A percentile compares a stretch with the other conserved stretches of the same genome.
Evolutionary conservation across 1,140 invertebrate genomes (phyloP).

Genomic region (Rhopalosiphum maidis): DNA sequence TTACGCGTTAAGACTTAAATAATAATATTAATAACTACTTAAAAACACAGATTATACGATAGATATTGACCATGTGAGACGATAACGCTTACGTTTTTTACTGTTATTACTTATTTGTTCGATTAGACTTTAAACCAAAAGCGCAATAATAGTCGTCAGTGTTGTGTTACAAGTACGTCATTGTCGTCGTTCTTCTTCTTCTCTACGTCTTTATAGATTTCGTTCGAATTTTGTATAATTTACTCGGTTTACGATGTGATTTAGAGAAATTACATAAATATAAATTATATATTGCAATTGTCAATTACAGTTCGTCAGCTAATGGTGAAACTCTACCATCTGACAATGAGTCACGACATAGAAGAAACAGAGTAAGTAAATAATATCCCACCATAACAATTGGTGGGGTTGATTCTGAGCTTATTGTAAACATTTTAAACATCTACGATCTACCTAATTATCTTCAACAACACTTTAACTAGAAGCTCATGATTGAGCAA

Average conservation of each 20-base stretch:
- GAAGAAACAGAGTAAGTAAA: conserved; percentile 39
- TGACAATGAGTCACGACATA: conserved; percentile 49
- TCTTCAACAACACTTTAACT: too few relatives aligned
- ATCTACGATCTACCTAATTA: too few relatives aligned
- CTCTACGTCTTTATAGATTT: not conserved
- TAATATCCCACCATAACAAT: not conserved
- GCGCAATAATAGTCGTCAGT: too few relatives aligned
- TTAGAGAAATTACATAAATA: not conserved
- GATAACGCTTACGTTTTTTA: not conserved
- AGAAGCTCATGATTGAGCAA: too few relatives aligned
- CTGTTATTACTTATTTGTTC: not conserved
- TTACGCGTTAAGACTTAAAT: not conserved
- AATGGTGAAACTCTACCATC: conserved; percentile 51
- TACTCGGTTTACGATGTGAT: not conserved
- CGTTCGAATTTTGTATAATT: not conserved
- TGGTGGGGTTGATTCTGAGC: too few relatives aligned
- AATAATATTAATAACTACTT: not conserved
- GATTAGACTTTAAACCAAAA: not conserved
- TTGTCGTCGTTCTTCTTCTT: not conserved
- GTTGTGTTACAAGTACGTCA: not conserved
- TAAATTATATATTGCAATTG: not conserved
- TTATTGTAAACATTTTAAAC: too few relatives aligned
- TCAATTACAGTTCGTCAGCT: not conserved
- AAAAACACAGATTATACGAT: not conserved
- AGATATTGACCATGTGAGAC: not conserved